Evolutionary conservation across 2,113 vertebrate species (phyloP).

Genomic region (Pygoscelis adeliae): DNA sequence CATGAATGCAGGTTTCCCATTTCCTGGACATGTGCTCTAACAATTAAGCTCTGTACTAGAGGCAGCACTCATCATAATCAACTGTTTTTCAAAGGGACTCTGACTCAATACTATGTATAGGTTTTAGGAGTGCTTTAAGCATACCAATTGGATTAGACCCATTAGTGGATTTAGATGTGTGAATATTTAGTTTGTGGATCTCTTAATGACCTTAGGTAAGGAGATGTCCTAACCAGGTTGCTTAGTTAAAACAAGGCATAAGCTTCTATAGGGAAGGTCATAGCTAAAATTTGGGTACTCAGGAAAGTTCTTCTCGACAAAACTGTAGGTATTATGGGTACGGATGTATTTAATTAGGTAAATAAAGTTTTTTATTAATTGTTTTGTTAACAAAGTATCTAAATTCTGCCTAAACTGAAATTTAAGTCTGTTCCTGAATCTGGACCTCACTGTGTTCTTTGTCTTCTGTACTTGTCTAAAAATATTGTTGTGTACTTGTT

Average conservation of each 20-base stretch:
- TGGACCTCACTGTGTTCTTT: not conserved
- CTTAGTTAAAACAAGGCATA: not conserved
- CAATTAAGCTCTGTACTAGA: not conserved
- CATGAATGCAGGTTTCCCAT: not conserved
- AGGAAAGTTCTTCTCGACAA: not conserved
- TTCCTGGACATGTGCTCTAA: not conserved
- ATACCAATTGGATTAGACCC: not conserved
- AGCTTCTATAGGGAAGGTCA: not conserved
- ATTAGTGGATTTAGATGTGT: not conserved
- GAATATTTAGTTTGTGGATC: constrained; percentile 2
- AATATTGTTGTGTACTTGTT: not conserved
- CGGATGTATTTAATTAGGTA: not conserved
- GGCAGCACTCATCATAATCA: not conserved
- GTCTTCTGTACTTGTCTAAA: not conserved
- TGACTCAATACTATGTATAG: not conserved
- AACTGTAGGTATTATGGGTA: not conserved
- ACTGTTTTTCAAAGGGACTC: not conserved
- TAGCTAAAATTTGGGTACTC: not conserved
- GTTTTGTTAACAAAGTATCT: not conserved
- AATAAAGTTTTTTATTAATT: not conserved
- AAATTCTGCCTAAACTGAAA: not conserved
- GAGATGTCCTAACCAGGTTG: not conserved
- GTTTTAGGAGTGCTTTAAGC: not conserved
- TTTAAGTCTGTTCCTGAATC: not conserved
- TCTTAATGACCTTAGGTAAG: not conserved